Evolutionary conservation across 2,113 vertebrate species (phyloP).

Genomic region (Sminthopsis crassicaudata): DNA sequence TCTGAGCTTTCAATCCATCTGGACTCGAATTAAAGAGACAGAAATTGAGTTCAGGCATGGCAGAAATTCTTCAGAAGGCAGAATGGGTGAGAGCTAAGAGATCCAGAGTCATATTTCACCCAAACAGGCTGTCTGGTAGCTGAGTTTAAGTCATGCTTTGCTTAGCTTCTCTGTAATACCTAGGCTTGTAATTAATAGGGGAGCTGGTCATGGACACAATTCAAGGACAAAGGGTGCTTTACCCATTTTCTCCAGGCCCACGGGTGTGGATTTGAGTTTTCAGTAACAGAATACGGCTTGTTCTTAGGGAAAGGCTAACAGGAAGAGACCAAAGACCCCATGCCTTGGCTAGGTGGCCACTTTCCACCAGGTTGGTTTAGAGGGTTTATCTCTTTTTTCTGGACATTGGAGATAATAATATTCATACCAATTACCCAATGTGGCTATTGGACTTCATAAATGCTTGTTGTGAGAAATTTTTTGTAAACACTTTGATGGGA

Average conservation of each 20-base stretch:
- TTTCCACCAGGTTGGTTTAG: neutral
- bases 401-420: neutral
- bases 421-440: neutral
- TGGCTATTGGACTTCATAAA: neutral
- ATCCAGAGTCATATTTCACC: constrained; percentile 35
- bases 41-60: constrained; percentile 65
- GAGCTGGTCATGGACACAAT: neutral
- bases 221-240: neutral
- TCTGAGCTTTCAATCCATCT: constrained; percentile 81
- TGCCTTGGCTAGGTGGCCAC: neutral
- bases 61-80: constrained; percentile 39
- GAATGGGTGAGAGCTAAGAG: constrained; percentile 32
- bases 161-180: constrained; percentile 33
- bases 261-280: neutral
- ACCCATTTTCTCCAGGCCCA: neutral
- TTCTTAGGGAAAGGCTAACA: neutral
- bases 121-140: constrained; percentile 37
- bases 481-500: neutral
- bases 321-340: neutral
- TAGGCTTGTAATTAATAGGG: neutral
- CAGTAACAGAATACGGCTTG: neutral
- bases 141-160: neutral
- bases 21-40: constrained; percentile 75
- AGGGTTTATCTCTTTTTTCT: neutral
- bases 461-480: neutral